Base-by-base conservation (phyloP, 2,797 vertebrate genomes). In the Amblyopsis hoosieri region DNA sequence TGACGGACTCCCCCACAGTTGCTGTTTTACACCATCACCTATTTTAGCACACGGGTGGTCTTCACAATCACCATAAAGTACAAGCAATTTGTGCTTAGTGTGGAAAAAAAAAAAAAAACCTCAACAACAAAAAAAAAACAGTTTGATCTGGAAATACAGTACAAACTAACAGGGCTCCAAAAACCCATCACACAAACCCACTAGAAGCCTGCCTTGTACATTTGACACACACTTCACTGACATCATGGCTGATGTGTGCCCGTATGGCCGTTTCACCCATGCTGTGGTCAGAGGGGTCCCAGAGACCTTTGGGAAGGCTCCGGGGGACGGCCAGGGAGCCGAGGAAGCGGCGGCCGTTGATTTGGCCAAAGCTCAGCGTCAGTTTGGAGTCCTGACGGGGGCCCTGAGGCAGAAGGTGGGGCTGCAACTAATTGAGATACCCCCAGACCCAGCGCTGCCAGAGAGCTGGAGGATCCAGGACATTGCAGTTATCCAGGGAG, bases 401-500 rank as follows among this genome's bases (percentile, higher is more conserved):
- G 95, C 95, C 37, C 86, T 97, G 83, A 92, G 96, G 71, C 96
- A 97, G 88, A 96, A 96, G 70, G 88, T 96, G 66, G 96, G 95
- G 10, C 92, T 97, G 59, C 96, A 97, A 91, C 91, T 97, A 56
- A 91, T 97, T 1, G 95, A 96, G 87, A 92, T 97, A 85, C 93
- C 94, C 8, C 83, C 94, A 0, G 93, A 94, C 67, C 88, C 94
- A 0, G 89, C 89, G 23, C 90, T 96, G 69, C 94, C 96, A 0
- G 89, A 92, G 69, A 94, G 95, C 77, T 94, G 94, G 74, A 91
- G 94, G 78, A 90, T 96, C 0, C 96, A 96, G 72, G 96, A 97
- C 23, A 88, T 92, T 29, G 95, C 93, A 0, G 93, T 97, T 57
- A 90, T 97, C 82, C 94, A 96, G 67, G 96, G 95, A 1, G 95